Percentiles rank a stretch among this genome's conserved stretches.
phyloP scores from a whole-genome alignment of 2,888 invertebrate genomes.

The Hirtodrosophila alboralis region DNA sequence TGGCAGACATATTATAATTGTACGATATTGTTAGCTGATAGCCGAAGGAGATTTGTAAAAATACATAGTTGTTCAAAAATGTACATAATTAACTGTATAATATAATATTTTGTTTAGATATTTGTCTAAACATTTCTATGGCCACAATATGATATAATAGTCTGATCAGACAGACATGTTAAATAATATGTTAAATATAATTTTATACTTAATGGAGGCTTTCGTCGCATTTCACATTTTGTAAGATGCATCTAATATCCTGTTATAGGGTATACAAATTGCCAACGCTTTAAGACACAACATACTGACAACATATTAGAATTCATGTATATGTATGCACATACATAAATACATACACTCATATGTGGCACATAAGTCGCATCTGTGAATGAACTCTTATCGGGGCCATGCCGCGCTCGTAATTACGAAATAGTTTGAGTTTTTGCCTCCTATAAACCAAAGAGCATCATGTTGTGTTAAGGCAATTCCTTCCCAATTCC shows the following conservation, averaged over 20 bases:
- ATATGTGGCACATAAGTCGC: conserved; percentile 20
- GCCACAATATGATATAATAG: no score
- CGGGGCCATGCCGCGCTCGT: conserved; percentile 37
- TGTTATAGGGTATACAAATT: conserved; percentile 7
- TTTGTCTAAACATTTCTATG: no score
- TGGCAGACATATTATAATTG: background rate
- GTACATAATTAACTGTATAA: no score
- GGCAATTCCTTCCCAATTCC: conserved; percentile 6
- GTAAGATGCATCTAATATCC: background rate
- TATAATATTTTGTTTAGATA: no score
- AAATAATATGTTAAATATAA: no score
- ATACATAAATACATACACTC: conserved; percentile 2
- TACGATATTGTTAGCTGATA: no score
- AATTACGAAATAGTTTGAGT: conserved; percentile 59
- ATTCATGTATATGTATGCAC: background rate
- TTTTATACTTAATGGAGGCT: no score
- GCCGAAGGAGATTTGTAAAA: no score
- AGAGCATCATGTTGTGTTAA: background rate
- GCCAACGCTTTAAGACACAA: conserved; percentile 2
- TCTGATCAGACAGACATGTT: no score
- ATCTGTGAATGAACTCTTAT: conserved; percentile 77
- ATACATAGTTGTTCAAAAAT: no score
- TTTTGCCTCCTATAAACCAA: background rate
- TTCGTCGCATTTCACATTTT: no score
- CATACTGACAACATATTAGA: background rate